Evolutionary conservation across 2,113 vertebrate species (phyloP).

Genomic region (Labeo rohita): DNA sequence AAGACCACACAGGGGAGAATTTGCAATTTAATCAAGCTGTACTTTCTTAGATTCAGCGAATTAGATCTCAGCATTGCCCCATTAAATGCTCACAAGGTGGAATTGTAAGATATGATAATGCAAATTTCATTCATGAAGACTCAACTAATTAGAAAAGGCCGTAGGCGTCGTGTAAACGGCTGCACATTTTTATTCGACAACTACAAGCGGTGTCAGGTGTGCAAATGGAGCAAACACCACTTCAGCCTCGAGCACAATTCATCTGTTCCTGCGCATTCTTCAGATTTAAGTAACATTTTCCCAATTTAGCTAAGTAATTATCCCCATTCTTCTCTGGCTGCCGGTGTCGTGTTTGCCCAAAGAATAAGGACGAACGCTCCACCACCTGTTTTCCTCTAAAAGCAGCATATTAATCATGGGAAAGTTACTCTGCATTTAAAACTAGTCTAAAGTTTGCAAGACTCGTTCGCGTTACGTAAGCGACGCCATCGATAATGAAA

Average conservation of each 20-base stretch:
- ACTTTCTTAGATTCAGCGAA: slow-evolving; percentile 1
- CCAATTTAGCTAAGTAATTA: slow-evolving; percentile 27
- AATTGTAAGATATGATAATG: slow-evolving; percentile 31
- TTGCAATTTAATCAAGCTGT: background rate
- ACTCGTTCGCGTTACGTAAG: background rate
- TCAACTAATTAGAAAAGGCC: slow-evolving; percentile 39
- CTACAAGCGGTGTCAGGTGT: slow-evolving; percentile 10
- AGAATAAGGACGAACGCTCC: background rate
- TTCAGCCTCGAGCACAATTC: slow-evolving; percentile 15
- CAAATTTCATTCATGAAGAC: slow-evolving; percentile 35
- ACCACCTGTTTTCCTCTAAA: slow-evolving; percentile 30
- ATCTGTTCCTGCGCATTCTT: slow-evolving; percentile 13
- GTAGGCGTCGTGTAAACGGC: slow-evolving; percentile 2
- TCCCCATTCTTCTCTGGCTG: background rate
- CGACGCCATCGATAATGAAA: background rate
- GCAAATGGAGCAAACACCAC: slow-evolving; percentile 7
- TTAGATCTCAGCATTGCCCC: slow-evolving; percentile 19
- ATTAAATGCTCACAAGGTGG: slow-evolving; percentile 25
- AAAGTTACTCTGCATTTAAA: background rate
- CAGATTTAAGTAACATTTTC: slow-evolving; percentile 20
- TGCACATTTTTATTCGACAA: slow-evolving; percentile 16
- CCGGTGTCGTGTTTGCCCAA: slow-evolving; percentile 18
- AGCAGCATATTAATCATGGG: slow-evolving; percentile 21
- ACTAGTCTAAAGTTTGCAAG: slow-evolving; percentile 4
- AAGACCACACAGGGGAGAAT: background rate